A percentile compares a stretch with the other conserved stretches of the same genome.
phyloP scores from a whole-genome alignment of 2,888 invertebrate genomes.

The Torymus texanus region DNA sequence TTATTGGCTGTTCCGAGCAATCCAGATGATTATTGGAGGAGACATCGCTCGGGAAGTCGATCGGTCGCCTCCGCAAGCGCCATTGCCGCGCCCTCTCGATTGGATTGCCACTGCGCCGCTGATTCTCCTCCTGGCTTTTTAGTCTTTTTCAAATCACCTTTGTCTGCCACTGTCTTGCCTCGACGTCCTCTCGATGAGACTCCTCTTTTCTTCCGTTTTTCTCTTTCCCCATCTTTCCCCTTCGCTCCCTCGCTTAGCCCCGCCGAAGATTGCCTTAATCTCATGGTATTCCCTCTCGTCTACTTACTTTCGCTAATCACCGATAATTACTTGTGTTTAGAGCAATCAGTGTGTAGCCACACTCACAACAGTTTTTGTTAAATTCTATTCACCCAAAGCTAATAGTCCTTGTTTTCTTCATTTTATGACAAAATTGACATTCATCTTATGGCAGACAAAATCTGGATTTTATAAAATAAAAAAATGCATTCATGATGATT shows the following conservation, averaged over 20 bases:
- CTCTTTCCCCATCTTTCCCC: slow-evolving; percentile 4
- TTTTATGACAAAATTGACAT: no score
- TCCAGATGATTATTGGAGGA: slow-evolving; percentile 67
- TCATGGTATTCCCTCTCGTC: neutral
- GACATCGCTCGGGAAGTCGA: slow-evolving; percentile 63
- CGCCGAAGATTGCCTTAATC: slow-evolving; percentile 39
- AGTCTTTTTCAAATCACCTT: slow-evolving; percentile 52
- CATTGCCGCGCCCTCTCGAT: slow-evolving; percentile 61
- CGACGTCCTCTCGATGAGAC: slow-evolving; percentile 29
- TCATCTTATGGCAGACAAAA: no score
- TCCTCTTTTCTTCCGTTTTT: slow-evolving; percentile 43
- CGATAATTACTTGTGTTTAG: neutral
- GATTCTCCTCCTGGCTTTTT: slow-evolving; percentile 53
- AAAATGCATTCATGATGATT: no score
- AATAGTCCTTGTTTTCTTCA: no score
- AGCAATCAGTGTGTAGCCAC: no score
- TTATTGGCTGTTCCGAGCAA: slow-evolving; percentile 67
- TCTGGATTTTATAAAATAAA: no score
- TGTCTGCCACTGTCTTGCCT: slow-evolving; percentile 1
- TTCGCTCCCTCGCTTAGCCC: neutral
- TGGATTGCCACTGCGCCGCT: slow-evolving; percentile 61
- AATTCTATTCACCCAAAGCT: no score
- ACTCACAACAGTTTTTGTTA: no score
- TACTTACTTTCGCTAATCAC: slow-evolving; percentile 10
- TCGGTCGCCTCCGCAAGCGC: slow-evolving; percentile 54